These are phyloP conservation scores for Diachasmimorpha longicaudata DNA, from an alignment of 1,140 invertebrate genomes.

Conservation along the genomic window DNA sequence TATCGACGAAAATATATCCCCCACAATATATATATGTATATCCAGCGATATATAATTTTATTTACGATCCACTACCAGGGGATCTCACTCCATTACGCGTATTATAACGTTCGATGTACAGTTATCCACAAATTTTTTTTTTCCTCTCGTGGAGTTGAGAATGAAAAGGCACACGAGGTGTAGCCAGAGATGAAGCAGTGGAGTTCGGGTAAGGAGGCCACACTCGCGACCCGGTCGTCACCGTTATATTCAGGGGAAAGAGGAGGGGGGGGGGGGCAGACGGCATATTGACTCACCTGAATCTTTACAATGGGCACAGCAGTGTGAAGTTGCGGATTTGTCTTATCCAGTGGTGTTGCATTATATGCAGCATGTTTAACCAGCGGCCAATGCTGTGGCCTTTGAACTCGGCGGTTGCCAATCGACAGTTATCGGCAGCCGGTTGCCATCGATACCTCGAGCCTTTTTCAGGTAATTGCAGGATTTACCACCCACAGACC, in stretches of 20 bases:
- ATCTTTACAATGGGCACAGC: conserved; percentile 31
- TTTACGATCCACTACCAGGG: conserved; percentile 24
- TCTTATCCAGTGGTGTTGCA: background rate
- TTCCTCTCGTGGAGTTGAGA: background rate
- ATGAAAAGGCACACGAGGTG: background rate
- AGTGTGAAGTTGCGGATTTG: background rate
- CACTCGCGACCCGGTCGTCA: conserved; percentile 45
- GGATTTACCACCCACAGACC: background rate
- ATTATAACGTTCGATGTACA: conserved; percentile 6
- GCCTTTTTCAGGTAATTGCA: background rate
- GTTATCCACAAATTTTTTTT: background rate
- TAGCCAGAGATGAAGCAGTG: conserved; percentile 18
- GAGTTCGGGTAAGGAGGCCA: conserved; percentile 52
- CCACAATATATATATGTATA: background rate
- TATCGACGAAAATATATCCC: background rate
- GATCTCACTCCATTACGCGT: conserved; percentile 14
- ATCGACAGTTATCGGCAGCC: background rate
- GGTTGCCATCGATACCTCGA: background rate
- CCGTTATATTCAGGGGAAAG: conserved; percentile 50
- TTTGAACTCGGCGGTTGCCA: background rate
- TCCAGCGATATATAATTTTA: conserved; percentile 27
- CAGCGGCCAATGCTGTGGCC: background rate
- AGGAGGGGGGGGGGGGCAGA: conserved; percentile 42
- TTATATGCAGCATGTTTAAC: background rate
- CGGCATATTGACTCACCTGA: conserved; percentile 48